Evolutionary conservation across 1,140 invertebrate species (phyloP), one percentile per base, ranked within the genome.

Genomic region (Papilio xuthus): DNA sequence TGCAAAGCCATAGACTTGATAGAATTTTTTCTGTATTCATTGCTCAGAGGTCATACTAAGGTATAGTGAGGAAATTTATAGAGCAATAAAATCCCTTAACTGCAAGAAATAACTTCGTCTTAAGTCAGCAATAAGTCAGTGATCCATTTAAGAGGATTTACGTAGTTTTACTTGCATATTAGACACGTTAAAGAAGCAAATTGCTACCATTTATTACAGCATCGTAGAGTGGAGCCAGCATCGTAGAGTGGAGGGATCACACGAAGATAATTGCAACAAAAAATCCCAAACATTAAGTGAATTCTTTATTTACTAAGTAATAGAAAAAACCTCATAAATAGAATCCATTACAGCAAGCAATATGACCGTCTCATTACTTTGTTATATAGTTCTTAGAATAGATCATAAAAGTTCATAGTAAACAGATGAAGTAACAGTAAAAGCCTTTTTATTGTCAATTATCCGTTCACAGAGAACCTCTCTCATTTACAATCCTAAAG

Each of bases 81-180:
- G 60, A 67, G 60, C 60, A 67, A 67, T 67, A 67, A 67, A 67
- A 28, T 32, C 60, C 60, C 60, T 67, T 67, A 67, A 67, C 60
- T 67, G 60, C 60, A 67, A 67, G 60, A 67, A 67, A 67, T 67
- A 67, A 67, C 60, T 67, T 67, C n/a, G 23, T 28, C 60, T 67
- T 67, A 67, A 67, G 60, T 67, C 60, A 67, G 60, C 23, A 67
- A 67, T 67, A 67, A 67, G 26, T 67, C 60, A 67, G 60, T 67
- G 60, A 67, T 67, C 60, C 60, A 28, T 67, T 67, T 67, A 67
- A 28, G 26, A 67, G 60, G 60, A 67, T 67, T 67, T 67, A 67
- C 60, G 26, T 15, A 67, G 60, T 67, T 67, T 67, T 67, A 67
- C 60, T 67, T 67, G 60, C 23, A 67, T 67, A 67, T 67, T 67